Evolutionary conservation across 53 echinoderm and acorn worm species (phyloP), one percentile per base, ranked within the genome.

Genomic region (Hippasteria phrygiana): DNA sequence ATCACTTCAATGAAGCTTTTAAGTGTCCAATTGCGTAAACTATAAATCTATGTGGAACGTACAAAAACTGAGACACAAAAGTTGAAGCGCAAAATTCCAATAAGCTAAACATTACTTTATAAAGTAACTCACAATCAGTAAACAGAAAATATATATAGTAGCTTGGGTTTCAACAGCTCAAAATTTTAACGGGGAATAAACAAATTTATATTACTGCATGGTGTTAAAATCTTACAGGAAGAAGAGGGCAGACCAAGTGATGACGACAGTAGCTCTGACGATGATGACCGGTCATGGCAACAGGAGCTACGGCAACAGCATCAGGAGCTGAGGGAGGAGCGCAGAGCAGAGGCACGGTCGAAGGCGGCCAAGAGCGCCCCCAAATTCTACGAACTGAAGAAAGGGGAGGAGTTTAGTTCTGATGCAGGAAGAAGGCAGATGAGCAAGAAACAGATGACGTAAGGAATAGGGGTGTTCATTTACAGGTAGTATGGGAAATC

Each of bases 361-460:
- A 11, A 62, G 28, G 64, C 73, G n/a, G 36, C 45, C 11, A 63
- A 66, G 55, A 34, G 53, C 13, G 27, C 74, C 22, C 95, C 95
- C 13, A 95, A 81, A 54, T 95, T 97, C 87, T 97, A 97, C 55
- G 97, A 97, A 38, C 67, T 95, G 31, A 95, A 97, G 54, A 55
- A 77, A 55, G 97, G 97, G 22, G 95, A 97, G 74, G 95, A 93
- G 43, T 90, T 89, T 51, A 73, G 73, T 13, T 77, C 78, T 1
- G 28, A 64, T 18, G 73, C 88, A 59, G 75, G 66, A 20, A 43
- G 34, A 0, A 90, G 53, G 6, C 83, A 67, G 38, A 42, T 55
- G 50, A 94, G 87, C 59, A 94, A 77, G 59, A 76, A 36, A 12
- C 90, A 95, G 43, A 91, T 78, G 55, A 74, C 17, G 88, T 89